Base-by-base conservation (phyloP, 1,140 invertebrate genomes). In the Apis laboriosa region DNA sequence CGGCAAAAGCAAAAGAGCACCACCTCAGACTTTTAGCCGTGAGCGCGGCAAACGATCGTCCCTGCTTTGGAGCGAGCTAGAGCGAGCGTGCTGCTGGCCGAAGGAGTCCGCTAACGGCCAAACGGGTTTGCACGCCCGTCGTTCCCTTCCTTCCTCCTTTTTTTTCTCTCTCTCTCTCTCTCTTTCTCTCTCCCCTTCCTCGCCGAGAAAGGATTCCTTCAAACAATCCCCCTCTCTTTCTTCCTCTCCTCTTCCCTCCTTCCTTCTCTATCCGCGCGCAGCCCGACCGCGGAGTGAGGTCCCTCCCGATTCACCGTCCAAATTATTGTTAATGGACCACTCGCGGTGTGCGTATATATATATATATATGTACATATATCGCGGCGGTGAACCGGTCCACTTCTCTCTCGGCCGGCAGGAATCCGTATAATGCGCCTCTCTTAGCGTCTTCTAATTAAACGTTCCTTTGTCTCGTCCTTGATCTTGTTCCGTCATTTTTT, bases 121-220 rank as follows among this genome's bases (percentile, higher is more conserved):
- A 94, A 94, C 92, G 91, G 87, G 93, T 94, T 94, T 94, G 90
- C 92, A 87, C 90, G 77, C 81, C 86, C 86, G 86, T 75, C 34
- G 21, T 90, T 89, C 84, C 76, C 86, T 87, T 86, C 82, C 87
- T 90, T 80, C 86, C 87, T 81, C 76, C 75, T 77, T 71, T 73
- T 89, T 73, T 73, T 58, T 71, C 61, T 3, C 53, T 60, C 73
- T 86, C 82, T 77, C 55, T 68, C 13, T 15, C 17, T 56, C 17
- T 17, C 15, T 56, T 17, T 17, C 12, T 56, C 7, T 85, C 68
- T 63, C 11, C 55, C 74, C 84, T 86, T 81, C 74, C 56, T 58
- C 58, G 76, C 86, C 61, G 51, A 75, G 85, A 78, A 84, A 84
- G 68, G 77, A 87, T 88, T 84, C 83, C 71, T 0, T 66, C 64